A percentile compares a stretch with the other conserved stretches of the same genome.
phyloP scores from a whole-genome alignment of 2,797 vertebrate species.

The Rhabdophis nuchalis region DNA sequence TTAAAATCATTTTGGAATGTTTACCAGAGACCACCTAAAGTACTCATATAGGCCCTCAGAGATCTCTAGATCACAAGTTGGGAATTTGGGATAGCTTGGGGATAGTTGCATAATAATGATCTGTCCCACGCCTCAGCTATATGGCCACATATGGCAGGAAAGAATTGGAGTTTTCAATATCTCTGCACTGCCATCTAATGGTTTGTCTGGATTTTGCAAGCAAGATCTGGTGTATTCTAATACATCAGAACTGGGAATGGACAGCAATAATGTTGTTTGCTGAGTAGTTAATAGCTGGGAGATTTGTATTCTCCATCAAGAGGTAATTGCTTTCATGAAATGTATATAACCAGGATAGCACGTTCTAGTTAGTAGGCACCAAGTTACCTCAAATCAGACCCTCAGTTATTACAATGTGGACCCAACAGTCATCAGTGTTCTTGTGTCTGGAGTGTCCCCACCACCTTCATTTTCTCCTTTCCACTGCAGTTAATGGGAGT shows the following conservation, averaged over 20 bases:
- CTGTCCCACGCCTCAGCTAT: background rate
- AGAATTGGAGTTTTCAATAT: background rate
- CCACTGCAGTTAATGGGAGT: background rate
- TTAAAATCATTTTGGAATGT: background rate
- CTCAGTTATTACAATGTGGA: background rate
- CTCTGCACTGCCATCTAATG: background rate
- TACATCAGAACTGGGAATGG: background rate
- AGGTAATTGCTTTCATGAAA: background rate
- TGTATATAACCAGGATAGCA: background rate
- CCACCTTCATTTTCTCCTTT: background rate
- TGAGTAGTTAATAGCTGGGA: background rate
- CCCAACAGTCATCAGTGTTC: background rate
- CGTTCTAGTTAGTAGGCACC: background rate
- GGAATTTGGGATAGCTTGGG: too few species aligned
- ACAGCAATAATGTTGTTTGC: background rate
- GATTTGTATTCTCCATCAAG: background rate
- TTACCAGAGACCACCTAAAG: background rate
- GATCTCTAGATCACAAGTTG: background rate
- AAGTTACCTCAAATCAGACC: background rate
- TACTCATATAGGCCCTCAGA: background rate
- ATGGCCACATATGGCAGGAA: background rate
- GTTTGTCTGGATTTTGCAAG: background rate
- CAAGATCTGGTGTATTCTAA: background rate
- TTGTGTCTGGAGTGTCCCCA: background rate
- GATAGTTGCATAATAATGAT: background rate